phyloP scores from a whole-genome alignment of 2,888 invertebrate genomes.

The Coenonympha arcania region DNA sequence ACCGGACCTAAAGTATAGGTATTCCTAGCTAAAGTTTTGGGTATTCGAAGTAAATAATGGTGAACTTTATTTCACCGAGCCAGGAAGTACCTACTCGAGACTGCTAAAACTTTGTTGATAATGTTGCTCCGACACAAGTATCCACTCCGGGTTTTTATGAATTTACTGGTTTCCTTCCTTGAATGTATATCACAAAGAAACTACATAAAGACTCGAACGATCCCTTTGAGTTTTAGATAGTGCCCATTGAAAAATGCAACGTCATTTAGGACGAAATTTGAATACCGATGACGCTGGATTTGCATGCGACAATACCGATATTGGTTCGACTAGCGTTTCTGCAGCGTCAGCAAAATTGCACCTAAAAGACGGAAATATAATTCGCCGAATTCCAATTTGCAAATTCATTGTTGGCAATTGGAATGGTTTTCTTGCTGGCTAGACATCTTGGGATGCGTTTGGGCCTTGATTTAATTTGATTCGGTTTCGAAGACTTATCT shows the following conservation, averaged over 20 bases:
- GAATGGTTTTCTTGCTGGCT: not conserved
- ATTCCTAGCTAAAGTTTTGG: too few species aligned
- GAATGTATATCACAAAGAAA: too few species aligned
- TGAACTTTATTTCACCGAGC: too few species aligned
- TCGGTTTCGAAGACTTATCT: not conserved
- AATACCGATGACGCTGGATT: constrained; percentile 14
- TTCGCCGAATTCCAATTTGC: not conserved
- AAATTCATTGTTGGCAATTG: not conserved
- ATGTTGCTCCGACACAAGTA: too few species aligned
- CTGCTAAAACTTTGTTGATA: too few species aligned
- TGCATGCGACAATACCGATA: constrained; percentile 16
- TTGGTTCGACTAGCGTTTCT: not conserved
- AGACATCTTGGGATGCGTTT: too few species aligned
- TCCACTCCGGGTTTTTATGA: too few species aligned
- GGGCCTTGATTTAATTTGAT: not conserved
- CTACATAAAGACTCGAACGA: not conserved
- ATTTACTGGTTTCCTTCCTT: too few species aligned
- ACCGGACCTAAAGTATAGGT: too few species aligned
- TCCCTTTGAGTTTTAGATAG: not conserved
- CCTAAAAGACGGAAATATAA: not conserved
- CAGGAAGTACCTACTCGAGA: too few species aligned
- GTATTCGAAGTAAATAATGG: too few species aligned
- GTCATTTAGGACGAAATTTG: not conserved
- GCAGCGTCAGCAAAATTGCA: not conserved
- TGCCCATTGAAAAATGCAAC: constrained; percentile 8